Evolutionary conservation across 2,888 invertebrate species (phyloP).

Genomic region (Polyploca ridens): DNA sequence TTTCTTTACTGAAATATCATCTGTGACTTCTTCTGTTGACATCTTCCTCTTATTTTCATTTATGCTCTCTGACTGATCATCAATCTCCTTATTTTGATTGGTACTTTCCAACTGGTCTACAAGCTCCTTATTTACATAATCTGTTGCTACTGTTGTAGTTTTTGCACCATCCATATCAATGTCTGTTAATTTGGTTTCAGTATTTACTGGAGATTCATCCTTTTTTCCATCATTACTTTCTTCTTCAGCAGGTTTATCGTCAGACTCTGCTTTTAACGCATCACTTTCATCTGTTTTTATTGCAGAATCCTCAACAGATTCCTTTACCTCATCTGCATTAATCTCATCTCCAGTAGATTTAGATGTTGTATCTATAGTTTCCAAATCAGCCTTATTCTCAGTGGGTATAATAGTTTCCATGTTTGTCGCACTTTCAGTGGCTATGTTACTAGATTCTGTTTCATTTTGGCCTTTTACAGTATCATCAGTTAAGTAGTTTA

Average conservation of each 20-base stretch:
- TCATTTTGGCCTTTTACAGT: constrained; percentile 12
- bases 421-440: neutral
- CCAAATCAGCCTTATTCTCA: neutral
- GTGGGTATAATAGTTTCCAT: constrained; percentile 2
- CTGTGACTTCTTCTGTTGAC: constrained; percentile 43
- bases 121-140: constrained; percentile 20
- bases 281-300: constrained; percentile 16
- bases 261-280: constrained; percentile 16
- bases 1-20: constrained; percentile 55
- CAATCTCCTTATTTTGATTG: constrained; percentile 19
- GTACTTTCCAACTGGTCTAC: constrained; percentile 18
- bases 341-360: constrained; percentile 18
- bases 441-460: constrained; percentile 10
- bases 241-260: constrained; percentile 14
- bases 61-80: constrained; percentile 18
- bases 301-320: constrained; percentile 4
- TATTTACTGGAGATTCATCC: constrained; percentile 22
- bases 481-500: constrained; percentile 10
- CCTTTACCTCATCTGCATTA: constrained; percentile 15
- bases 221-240: constrained; percentile 12
- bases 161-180: constrained; percentile 20
- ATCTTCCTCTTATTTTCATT: constrained; percentile 66
- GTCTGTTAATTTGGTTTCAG: constrained; percentile 12
- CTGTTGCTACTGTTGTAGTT: constrained; percentile 13
- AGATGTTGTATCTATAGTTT: constrained; percentile 15